These are phyloP conservation scores for Drosophila quadrilineata DNA, from an alignment of 1,140 invertebrate species.

Conservation along the genomic window DNA sequence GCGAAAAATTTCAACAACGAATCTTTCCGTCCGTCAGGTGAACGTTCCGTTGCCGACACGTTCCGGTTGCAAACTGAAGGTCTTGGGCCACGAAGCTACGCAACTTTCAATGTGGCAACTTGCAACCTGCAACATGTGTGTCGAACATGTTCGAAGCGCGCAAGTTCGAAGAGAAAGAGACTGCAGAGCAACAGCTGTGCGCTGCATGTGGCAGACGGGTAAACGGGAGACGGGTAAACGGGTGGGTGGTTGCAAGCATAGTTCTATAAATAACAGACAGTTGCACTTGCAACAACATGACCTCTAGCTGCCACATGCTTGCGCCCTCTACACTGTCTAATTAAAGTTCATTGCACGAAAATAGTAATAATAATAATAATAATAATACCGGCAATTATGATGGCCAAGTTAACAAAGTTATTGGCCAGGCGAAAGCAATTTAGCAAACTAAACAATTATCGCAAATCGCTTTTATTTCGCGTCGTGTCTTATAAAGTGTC, in stretches of 20 bases:
- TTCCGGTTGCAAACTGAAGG: constrained; percentile 25
- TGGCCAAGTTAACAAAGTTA: constrained; percentile 49
- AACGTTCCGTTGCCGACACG: constrained; percentile 30
- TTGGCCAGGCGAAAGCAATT: constrained; percentile 52
- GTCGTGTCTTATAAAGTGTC: constrained; percentile 55
- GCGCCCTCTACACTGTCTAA: neutral
- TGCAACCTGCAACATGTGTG: neutral
- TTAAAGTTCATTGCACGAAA: constrained; percentile 61
- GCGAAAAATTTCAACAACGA: constrained; percentile 25
- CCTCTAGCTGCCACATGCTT: no score
- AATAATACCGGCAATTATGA: constrained; percentile 57
- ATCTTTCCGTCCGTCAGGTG: neutral
- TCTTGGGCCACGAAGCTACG: no score
- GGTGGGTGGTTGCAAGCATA: constrained; percentile 1
- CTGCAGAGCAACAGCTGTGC: no score
- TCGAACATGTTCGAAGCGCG: constrained; percentile 28
- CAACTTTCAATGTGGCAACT: neutral
- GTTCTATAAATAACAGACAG: constrained; percentile 46
- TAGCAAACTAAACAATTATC: constrained; percentile 68
- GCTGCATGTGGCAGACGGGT: neutral
- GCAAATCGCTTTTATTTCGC: constrained; percentile 49
- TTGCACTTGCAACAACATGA: constrained; percentile 23
- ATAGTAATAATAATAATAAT: constrained; percentile 42
- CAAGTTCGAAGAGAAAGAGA: no score
- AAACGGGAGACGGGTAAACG: no score